These are phyloP conservation scores for Microtus richardsoni DNA, from an alignment of 2,113 vertebrate species.

Conservation along the genomic window DNA sequence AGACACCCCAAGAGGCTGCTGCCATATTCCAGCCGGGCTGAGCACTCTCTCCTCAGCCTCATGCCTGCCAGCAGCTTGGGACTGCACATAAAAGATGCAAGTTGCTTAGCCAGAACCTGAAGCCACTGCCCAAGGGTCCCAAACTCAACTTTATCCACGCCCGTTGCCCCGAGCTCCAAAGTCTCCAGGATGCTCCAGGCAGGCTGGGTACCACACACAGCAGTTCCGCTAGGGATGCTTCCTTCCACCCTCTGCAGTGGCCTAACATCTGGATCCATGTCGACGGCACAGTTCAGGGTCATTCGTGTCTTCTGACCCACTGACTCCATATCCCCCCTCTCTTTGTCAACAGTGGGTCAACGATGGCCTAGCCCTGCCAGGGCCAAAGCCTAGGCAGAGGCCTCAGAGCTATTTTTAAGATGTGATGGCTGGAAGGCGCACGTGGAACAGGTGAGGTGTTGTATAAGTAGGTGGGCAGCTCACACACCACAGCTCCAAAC, in stretches of 20 bases:
- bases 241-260: accelerated
- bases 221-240: too few species aligned
- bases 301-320: not conserved
- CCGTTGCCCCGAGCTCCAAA: accelerated
- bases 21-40: not conserved
- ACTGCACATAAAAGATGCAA: accelerated
- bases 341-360: slow-evolving; percentile 53
- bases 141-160: accelerated
- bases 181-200: accelerated
- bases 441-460: not conserved
- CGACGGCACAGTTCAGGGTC: not conserved
- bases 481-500: not conserved
- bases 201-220: too few species aligned
- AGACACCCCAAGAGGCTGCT: not conserved
- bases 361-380: not conserved
- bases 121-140: too few species aligned
- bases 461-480: not conserved
- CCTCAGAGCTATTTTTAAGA: slow-evolving; percentile 59
- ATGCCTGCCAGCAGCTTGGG: accelerated
- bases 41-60: too few species aligned
- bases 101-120: accelerated
- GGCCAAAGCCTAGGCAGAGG: not conserved
- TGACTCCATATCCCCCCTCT: accelerated
- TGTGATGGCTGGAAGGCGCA: not conserved
- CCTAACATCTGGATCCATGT: accelerated